Evolutionary conservation across 2,888 invertebrate genomes (phyloP), one percentile per base, ranked within the genome.

Genomic region (Aleiodes testaceus): DNA sequence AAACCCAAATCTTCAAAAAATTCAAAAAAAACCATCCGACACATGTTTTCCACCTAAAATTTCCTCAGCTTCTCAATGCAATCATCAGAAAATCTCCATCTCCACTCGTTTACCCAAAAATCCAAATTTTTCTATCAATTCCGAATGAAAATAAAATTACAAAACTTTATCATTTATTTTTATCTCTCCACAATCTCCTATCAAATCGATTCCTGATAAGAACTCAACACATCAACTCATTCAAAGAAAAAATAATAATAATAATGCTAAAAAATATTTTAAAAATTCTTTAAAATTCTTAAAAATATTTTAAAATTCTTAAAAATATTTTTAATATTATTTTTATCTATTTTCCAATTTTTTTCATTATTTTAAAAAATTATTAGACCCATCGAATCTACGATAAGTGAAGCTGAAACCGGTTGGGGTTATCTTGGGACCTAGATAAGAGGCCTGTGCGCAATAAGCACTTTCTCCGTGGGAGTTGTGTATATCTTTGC

Each of bases 381-480:
- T 36, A 36, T 36, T 11, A 14, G 22, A 55, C 22, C 22, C 55
- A 55, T 59, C 42, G 59, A 59, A 42, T 42, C 16, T 59, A 42
- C 36, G 42, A 16, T 36, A 36, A 14, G 18, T 42, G 11, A 59
- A 59, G 26, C 55, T n/a, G 3, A 30, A 42, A 59, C 36, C 42
- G 59, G 36, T 42, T 59, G 26, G 59, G 59, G 59, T 59, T 59
- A 59, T 59, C 59, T 36, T 18, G 42, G 59, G 59, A 59, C 59
- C 59, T 59, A 59, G 59, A 59, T 59, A 59, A 59, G 59, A 12
- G n/a, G 3, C 11, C 42, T 16, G 14, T n/a, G 36, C 20, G 42
- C 9, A 59, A 18, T 59, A 26, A 55, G 67, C 55, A 67, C 67
- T 67, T 67, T 67, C 67, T 67, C 67, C 67, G 55, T 67, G 55